These are phyloP conservation scores for Strix aluco DNA, from an alignment of 2,113 vertebrate genomes.

Conservation along the genomic window DNA sequence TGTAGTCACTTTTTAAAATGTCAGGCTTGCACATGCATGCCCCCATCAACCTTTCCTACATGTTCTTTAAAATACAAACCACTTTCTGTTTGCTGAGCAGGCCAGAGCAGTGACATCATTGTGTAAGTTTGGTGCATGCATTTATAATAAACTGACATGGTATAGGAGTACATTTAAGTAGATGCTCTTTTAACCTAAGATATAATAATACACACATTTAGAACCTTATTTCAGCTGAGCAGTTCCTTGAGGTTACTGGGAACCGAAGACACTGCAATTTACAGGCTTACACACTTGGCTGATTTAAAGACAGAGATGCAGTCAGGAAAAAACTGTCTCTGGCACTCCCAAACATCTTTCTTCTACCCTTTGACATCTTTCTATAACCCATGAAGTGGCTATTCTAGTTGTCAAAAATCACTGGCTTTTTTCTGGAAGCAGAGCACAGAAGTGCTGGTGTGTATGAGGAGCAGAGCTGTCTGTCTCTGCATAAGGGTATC, in stretches of 20 bases:
- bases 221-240: neutral
- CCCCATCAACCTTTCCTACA: neutral
- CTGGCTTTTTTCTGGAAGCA: neutral
- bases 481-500: neutral
- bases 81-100: neutral
- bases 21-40: neutral
- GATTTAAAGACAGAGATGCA: neutral
- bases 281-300: neutral
- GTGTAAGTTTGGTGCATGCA: neutral
- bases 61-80: neutral
- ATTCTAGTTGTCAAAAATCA: neutral
- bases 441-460: neutral
- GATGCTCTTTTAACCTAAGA: neutral
- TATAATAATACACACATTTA: neutral
- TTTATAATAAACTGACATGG: neutral
- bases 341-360: neutral
- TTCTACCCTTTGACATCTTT: constrained; percentile 2
- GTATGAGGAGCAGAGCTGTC: neutral
- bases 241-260: neutral
- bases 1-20: neutral
- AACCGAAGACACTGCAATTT: neutral
- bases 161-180: neutral
- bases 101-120: neutral
- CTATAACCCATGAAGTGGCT: neutral
- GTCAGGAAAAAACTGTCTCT: neutral